Evolutionary conservation across 2,888 invertebrate species (phyloP).

Genomic region (Alsophila aescularia): DNA sequence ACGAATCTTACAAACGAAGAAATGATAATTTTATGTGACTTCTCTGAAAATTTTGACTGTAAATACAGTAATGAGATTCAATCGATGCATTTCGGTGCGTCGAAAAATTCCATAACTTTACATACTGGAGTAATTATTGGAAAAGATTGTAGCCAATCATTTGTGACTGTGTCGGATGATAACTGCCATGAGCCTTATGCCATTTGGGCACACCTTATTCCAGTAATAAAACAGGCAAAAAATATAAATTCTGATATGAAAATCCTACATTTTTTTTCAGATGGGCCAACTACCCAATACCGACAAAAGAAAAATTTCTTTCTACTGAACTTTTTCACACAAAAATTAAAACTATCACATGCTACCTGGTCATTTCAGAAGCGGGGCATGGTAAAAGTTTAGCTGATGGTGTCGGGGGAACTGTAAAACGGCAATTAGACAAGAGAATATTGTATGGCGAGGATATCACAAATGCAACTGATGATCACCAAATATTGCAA

Average conservation of each 20-base stretch:
- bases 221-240: background rate
- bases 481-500: too few species aligned
- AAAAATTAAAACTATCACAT: background rate
- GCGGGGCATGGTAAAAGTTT: background rate
- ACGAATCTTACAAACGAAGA: conserved; percentile 9
- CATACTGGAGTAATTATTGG: conserved; percentile 3
- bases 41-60: conserved; percentile 21
- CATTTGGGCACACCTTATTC: conserved; percentile 16
- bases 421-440: background rate
- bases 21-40: conserved; percentile 13
- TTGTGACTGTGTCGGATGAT: conserved; percentile 14
- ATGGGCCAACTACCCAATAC: background rate
- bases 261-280: conserved; percentile 1
- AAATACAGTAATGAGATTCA: conserved; percentile 20
- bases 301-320: conserved; percentile 5
- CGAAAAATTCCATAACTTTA: conserved; percentile 16
- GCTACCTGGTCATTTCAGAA: background rate
- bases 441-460: background rate
- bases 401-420: background rate
- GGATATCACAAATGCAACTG: too few species aligned
- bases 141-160: background rate
- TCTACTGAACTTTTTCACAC: background rate
- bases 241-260: background rate
- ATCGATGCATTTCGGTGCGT: conserved; percentile 22
- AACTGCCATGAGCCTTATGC: conserved; percentile 12